Base-by-base conservation (phyloP, 2,888 invertebrate genomes). In the Drosophila prostipennis region DNA sequence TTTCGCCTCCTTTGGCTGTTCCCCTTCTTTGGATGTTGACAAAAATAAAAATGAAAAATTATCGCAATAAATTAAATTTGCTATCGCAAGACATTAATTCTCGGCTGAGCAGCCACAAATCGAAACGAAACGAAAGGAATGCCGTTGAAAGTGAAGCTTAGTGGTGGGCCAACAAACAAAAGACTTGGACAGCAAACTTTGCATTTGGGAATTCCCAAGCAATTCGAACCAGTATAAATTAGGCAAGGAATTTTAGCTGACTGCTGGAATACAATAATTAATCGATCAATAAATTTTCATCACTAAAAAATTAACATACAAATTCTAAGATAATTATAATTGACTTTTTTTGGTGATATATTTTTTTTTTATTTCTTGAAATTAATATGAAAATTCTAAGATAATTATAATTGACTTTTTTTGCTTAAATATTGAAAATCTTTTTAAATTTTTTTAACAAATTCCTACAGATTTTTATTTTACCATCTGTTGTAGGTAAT, bases 41-140 rank as follows among this genome's bases (percentile, higher is more conserved):
- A 83, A 87, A 87, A 65, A 65, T 65, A 65, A 67, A 67, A 85
- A 89, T 89, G 87, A 89, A 88, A 90, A 90, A 89, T 89, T 84
- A 87, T 89, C 88, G 87, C 89, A 83, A 90, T 90, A 90, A 90
- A 90, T 90, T 89, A 89, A 89, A 89, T 89, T 90, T 89, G 82
- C 89, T 90, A 90, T 90, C 90, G 86, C 79, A 73, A 79, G 76
- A 83, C 89, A 89, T 89, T 89, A 89, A 89, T 89, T 89, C 84
- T 77, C 67, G 59, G 65, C 59, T 71, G 61, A 61, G 68, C 57
- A 76, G 58, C 59, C 48, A 52, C 69, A 72, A 72, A 71, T 71
- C 72, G 70, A 71, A 71, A 52, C 68, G 64, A 72, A 71, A 60
- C 72, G 70, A 71, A 71, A 60, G 70, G 70, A 70, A 70, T 71